These are phyloP conservation scores for Spea multiplicata DNA, from an alignment of 2,113 vertebrate genomes.

Conservation along the genomic window DNA sequence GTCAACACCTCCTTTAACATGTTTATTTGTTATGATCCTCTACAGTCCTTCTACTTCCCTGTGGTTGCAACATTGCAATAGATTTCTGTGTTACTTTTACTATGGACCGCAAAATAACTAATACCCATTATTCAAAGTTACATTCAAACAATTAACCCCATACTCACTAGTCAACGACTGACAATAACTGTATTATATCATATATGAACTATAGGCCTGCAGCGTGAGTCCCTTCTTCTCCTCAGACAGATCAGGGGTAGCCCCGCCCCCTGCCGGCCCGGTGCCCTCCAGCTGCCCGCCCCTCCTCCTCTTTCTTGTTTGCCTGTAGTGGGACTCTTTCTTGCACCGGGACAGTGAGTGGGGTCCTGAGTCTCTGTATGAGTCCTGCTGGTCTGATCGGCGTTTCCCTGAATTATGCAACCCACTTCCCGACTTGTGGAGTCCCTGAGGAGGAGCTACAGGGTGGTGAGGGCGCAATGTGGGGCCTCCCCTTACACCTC, in stretches of 20 bases:
- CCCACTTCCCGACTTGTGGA: background rate
- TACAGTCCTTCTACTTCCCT: no score
- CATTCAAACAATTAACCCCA: no score
- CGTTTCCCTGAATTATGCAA: background rate
- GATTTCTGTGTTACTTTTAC: no score
- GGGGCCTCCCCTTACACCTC: constrained; percentile 13
- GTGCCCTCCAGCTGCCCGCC: background rate
- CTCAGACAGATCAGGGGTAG: background rate
- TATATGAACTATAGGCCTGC: no score
- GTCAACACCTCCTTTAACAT: no score
- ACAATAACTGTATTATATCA: no score
- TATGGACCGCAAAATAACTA: no score
- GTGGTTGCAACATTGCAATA: no score
- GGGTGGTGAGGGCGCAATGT: constrained; percentile 18
- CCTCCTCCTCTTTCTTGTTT: background rate
- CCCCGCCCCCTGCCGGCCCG: background rate
- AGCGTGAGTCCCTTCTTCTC: no score
- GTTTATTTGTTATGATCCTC: no score
- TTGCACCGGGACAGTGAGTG: background rate
- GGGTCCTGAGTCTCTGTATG: background rate
- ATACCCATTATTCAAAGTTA: no score
- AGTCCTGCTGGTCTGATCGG: background rate
- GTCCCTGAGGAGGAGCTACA: constrained; percentile 3
- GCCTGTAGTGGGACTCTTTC: background rate
- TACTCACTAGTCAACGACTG: no score